Base-by-base conservation (phyloP, 1,140 invertebrate genomes). In the Maniola jurtina region DNA sequence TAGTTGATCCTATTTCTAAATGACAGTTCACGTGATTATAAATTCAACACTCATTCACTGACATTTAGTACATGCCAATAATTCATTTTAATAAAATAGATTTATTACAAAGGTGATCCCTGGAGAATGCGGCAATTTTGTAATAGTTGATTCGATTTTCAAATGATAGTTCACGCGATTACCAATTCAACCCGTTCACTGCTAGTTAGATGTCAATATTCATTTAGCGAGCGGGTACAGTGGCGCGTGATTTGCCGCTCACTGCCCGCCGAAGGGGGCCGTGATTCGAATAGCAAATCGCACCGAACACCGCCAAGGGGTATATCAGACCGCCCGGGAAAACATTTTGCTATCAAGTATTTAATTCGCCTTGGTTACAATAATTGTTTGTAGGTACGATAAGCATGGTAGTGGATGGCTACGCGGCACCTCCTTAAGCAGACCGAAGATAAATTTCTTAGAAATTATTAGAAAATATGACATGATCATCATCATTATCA, bases 161-260 rank as follows among this genome's bases (percentile, higher is more conserved):
- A 25, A 52, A 52, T 52, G 14, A 52, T 52, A 52, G 14, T 15
- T 25, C 14, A 11, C 16, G 48, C 76, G 75, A 85, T 88, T 88
- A 86, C 81, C 81, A 85, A 88, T 88, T 88, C 85, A 82, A 80
- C 80, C 80, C 76, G 77, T 80, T 81, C 73, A 64, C 79, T 69
- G 76, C 77, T 84, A 81, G 81, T 82, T 78, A 81, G 79, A 79
- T 88, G 85, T 88, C 85, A 86, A 86, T 88, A 86, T 88, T 88
- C 82, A 86, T 88, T 88, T 85, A 87, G 75, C 71, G 76, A 58
- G 65, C 52, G 59, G 65, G 15, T 66, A 73, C 69, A 15, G 48
- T 52, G 83, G 81, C 76, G 81, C 82, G 85, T 86, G 85, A 88
- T 86, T 87, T 83, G 83, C 80, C 81, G 78, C 72, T 75, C 75